Evolutionary conservation across 2,888 invertebrate species (phyloP).

Genomic region (Cephus nigrinus): DNA sequence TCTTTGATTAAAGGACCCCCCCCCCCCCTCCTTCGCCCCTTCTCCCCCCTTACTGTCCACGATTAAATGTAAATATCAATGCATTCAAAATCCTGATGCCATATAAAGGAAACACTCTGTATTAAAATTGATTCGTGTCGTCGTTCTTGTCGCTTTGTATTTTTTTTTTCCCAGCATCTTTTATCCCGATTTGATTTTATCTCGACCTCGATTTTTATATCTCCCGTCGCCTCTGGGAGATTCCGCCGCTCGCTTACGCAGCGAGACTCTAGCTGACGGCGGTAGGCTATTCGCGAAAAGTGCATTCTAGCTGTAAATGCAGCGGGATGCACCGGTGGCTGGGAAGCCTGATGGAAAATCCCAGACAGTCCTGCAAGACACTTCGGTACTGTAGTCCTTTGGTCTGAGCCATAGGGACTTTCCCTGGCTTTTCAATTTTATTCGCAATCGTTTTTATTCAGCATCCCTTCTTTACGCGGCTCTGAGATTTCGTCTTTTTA

Average conservation of each 20-base stretch:
- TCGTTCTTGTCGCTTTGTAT: background rate
- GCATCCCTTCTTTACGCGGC: no score
- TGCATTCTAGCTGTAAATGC: background rate
- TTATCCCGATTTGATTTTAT: conserved; percentile 36
- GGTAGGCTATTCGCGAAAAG: background rate
- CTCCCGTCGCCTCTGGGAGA: conserved; percentile 20
- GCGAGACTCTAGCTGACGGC: background rate
- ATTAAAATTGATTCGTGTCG: background rate
- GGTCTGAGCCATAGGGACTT: no score
- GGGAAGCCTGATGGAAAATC: background rate
- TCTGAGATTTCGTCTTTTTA: no score
- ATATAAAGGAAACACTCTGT: background rate
- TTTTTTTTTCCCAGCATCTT: background rate
- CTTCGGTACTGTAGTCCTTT: no score
- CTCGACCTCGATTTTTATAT: conserved; percentile 11
- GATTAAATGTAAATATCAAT: background rate
- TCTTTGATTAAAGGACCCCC: background rate
- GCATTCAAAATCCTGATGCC: background rate
- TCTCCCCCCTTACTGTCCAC: conserved; percentile 1
- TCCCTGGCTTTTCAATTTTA: no score
- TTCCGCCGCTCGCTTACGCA: conserved; percentile 22
- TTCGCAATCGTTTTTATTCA: no score
- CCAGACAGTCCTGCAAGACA: background rate
- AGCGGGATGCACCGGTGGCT: background rate
- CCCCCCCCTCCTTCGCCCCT: conserved; percentile 2